phyloP scores from a whole-genome alignment of 2,113 vertebrate species.

The Philantomba maxwellii region DNA sequence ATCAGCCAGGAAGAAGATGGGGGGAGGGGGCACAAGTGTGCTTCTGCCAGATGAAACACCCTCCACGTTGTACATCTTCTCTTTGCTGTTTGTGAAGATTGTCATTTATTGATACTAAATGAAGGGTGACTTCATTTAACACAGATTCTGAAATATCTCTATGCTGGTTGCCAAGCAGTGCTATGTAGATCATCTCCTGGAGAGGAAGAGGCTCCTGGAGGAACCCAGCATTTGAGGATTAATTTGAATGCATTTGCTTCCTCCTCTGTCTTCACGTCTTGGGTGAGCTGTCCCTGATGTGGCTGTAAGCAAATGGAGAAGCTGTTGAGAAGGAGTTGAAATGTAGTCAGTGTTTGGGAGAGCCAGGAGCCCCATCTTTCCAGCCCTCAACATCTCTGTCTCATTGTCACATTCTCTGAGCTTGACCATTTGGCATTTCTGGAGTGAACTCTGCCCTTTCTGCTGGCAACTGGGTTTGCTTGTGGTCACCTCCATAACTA shows the following conservation, averaged over 20 bases:
- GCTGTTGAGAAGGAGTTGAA: not conserved
- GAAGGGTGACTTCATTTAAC: not conserved
- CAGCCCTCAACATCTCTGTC: not conserved
- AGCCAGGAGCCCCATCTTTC: not conserved
- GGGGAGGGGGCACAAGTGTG: not conserved
- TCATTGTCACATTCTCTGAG: not conserved
- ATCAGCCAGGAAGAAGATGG: not conserved
- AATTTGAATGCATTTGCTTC: not conserved
- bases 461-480: not conserved
- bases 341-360: not conserved
- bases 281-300: not conserved
- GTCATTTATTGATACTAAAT: not conserved
- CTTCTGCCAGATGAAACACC: not conserved
- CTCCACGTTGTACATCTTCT: not conserved
- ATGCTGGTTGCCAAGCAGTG: not conserved
- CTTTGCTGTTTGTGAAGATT: not conserved
- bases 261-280: fast-evolving
- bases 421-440: not conserved
- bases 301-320: fast-evolving
- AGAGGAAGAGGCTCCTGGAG: not conserved
- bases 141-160: not conserved
- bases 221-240: not conserved
- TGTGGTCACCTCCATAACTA: not conserved
- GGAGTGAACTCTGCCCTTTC: not conserved
- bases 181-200: not conserved